phyloP scores from a whole-genome alignment of 2,113 vertebrate species.

The Spheniscus mendiculus region DNA sequence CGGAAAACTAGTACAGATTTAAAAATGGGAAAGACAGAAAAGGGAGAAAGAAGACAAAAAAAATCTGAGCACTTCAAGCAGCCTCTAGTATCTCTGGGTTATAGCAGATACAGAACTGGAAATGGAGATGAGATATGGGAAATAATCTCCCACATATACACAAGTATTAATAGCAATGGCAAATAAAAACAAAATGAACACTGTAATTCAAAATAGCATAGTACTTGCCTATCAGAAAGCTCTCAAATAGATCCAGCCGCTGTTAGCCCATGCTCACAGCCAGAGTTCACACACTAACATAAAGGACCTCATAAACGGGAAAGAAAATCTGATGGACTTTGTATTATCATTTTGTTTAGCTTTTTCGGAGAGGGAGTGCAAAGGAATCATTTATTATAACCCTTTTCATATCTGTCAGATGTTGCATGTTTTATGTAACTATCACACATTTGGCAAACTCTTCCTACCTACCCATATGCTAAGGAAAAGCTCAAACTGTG shows the following conservation, averaged over 20 bases:
- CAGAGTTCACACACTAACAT: neutral
- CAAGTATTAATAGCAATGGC: neutral
- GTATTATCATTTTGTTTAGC: neutral
- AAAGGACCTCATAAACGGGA: neutral
- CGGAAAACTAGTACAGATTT: neutral
- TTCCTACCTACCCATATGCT: constrained; percentile 64
- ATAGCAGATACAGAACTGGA: neutral
- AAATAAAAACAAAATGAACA: neutral
- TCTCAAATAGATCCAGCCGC: neutral
- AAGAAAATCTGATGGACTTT: neutral
- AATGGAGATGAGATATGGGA: neutral
- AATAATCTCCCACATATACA: neutral
- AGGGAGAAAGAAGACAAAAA: neutral
- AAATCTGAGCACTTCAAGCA: neutral
- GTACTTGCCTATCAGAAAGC: neutral
- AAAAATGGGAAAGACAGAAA: neutral
- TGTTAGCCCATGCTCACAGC: neutral
- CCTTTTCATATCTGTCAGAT: neutral
- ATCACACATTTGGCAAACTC: constrained; percentile 54
- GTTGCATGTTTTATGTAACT: constrained; percentile 58
- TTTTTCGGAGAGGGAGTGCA: neutral
- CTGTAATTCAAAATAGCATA: neutral
- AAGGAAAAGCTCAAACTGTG: constrained; percentile 30
- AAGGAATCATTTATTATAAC: constrained; percentile 20
- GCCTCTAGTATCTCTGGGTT: neutral